These are phyloP conservation scores for Drosophila mimica DNA, from an alignment of 2,888 invertebrate genomes.

Conservation along the genomic window DNA sequence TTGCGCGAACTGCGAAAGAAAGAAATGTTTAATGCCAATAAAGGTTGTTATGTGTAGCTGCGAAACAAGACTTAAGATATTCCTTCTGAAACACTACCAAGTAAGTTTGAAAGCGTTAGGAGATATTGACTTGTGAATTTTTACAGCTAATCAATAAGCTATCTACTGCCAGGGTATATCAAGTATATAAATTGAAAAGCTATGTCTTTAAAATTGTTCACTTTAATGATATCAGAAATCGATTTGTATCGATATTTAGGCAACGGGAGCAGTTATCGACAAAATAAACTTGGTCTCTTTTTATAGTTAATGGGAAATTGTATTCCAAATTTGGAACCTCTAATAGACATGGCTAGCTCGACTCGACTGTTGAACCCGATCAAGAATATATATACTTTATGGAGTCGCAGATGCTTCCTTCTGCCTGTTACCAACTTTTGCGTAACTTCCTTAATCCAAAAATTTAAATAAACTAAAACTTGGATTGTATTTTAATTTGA, in stretches of 20 bases:
- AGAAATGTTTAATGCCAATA: not conserved
- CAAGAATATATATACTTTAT: not conserved
- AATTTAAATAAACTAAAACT: not conserved
- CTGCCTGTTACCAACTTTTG: not conserved
- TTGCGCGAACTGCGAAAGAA: conserved; percentile 78
- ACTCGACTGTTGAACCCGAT: not conserved
- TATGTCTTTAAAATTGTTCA: not conserved
- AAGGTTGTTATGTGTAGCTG: not conserved
- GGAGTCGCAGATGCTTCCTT: not conserved
- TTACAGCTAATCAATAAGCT: no score
- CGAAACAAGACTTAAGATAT: no score
- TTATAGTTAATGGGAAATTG: not conserved
- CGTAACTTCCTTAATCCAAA: not conserved
- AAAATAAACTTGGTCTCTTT: not conserved
- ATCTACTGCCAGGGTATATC: no score
- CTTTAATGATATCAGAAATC: not conserved
- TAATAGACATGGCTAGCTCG: no score
- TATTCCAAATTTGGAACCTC: no score
- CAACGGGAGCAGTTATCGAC: not conserved
- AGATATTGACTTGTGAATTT: not conserved
- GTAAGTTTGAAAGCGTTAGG: no score
- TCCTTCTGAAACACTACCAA: no score
- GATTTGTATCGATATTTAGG: not conserved
- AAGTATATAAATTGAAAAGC: not conserved
- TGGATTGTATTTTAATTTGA: not conserved